Evolutionary conservation across 2,113 vertebrate species (phyloP).

Genomic region (Sylvilagus bachmani): DNA sequence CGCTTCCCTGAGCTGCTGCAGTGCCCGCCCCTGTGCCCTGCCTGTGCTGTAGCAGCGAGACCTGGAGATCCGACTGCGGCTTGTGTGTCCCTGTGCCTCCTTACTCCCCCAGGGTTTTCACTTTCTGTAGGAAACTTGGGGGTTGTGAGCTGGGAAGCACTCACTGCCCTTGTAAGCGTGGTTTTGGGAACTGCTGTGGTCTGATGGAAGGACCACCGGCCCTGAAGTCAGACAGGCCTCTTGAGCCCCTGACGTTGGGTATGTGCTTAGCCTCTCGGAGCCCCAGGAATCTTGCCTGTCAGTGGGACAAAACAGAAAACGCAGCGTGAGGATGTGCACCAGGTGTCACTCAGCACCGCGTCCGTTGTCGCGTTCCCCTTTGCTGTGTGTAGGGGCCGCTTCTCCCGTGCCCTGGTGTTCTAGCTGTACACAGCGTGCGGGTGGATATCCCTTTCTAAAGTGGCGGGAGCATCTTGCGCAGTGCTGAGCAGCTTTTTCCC

Average conservation of each 20-base stretch:
- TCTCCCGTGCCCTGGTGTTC: conserved; percentile 1
- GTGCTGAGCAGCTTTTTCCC: not conserved
- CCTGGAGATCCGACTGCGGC: not conserved
- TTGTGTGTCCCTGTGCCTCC: not conserved
- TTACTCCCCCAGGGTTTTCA: not conserved
- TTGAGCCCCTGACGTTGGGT: not conserved
- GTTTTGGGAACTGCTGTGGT: not conserved
- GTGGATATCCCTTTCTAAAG: conserved; percentile 28
- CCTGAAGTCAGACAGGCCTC: not conserved
- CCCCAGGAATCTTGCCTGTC: not conserved
- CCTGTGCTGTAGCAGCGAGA: not conserved
- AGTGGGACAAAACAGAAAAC: not conserved
- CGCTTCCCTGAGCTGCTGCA: not conserved
- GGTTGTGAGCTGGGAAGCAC: conserved; percentile 30
- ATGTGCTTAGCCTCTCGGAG: not conserved
- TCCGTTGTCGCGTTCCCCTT: not conserved
- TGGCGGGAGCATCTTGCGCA: not conserved
- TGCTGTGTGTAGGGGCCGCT: not conserved
- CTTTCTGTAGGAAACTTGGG: not conserved
- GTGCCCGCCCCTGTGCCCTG: not conserved
- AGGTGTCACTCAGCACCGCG: too few relatives aligned
- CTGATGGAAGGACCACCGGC: not conserved
- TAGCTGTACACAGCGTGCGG: not conserved
- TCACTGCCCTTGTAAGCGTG: not conserved
- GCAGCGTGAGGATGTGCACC: not conserved